Evolutionary conservation across 1,140 invertebrate species (phyloP).

Genomic region (Ridgeia piscesae): DNA sequence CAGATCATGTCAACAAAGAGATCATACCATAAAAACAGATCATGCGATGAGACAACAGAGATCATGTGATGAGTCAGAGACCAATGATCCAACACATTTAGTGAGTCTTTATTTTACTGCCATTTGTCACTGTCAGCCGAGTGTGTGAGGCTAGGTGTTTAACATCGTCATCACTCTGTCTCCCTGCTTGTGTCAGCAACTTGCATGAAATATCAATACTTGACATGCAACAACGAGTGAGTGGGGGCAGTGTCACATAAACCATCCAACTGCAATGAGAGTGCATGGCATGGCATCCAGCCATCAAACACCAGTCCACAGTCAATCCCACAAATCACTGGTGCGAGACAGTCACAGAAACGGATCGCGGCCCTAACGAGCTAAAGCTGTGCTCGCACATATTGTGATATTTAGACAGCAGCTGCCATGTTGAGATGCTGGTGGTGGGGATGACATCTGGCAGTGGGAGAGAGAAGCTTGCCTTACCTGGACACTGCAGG

Average conservation of each 20-base stretch:
- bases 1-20: neutral
- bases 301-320: neutral
- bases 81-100: neutral
- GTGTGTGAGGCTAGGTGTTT: neutral
- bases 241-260: neutral
- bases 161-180: neutral
- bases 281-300: neutral
- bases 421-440: neutral
- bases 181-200: neutral
- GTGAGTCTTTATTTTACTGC: neutral
- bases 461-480: neutral
- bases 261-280: neutral
- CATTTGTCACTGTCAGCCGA: neutral
- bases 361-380: neutral
- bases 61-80: no score
- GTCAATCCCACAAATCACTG: neutral
- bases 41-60: no score
- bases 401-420: neutral
- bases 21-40: neutral
- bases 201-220: neutral
- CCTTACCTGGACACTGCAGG: neutral
- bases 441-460: neutral
- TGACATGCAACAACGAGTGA: neutral
- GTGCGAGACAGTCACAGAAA: neutral
- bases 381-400: neutral